Evolutionary conservation across 53 echinoderm and acorn worm genomes (phyloP).

Genomic region (Zoroaster sp.): DNA sequence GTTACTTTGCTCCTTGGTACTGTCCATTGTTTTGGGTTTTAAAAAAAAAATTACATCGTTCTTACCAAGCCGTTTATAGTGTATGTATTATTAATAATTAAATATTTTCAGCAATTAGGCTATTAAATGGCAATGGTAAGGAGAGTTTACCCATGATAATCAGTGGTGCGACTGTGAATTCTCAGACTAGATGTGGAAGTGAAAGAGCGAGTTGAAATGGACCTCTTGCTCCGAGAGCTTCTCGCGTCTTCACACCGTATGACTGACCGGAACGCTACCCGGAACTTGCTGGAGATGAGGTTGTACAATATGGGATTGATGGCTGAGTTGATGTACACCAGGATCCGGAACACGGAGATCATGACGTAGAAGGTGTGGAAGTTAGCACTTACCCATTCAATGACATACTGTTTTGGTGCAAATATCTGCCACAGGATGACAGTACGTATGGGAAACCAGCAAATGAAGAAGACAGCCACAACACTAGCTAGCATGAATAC

Average conservation of each 20-base stretch:
- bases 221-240: conserved; percentile 41
- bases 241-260: conserved; percentile 55
- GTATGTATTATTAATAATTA: too few relatives aligned
- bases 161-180: conserved; percentile 48
- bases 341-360: conserved; percentile 58
- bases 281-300: conserved; percentile 85
- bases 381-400: conserved; percentile 23
- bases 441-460: conserved; percentile 79
- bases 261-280: conserved; percentile 77
- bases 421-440: conserved; percentile 76
- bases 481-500: conserved; percentile 84
- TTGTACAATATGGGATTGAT: conserved; percentile 90
- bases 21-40: too few relatives aligned
- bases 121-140: neutral
- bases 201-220: conserved; percentile 48
- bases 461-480: conserved; percentile 83
- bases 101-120: too few relatives aligned
- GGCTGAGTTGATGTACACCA: conserved; percentile 87
- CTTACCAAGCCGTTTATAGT: too few relatives aligned
- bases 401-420: neutral
- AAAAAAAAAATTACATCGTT: too few relatives aligned
- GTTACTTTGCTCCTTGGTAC: too few relatives aligned
- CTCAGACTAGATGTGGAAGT: conserved; percentile 47
- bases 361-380: conserved; percentile 48
- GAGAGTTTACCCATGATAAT: conserved; percentile 30